Base-by-base conservation (phyloP, 2,888 invertebrate genomes). In the Tetanocera ferruginea region DNA sequence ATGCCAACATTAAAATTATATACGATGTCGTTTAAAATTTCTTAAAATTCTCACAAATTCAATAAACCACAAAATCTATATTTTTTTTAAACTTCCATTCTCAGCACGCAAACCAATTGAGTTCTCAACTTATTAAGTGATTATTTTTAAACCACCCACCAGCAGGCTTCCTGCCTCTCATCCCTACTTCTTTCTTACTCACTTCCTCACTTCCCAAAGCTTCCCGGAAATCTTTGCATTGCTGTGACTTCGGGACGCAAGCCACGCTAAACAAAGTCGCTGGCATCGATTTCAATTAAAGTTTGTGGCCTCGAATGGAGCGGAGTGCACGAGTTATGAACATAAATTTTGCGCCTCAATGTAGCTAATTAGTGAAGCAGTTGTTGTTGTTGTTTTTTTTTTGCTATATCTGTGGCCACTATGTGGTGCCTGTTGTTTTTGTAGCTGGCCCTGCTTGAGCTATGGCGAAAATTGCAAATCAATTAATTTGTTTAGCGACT, bases 301-400 rank as follows among this genome's bases (percentile, higher is more conserved):
- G 11, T 57, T 57, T 57, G 37, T 37, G 37, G 60, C 64, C 64
- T 25, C 52, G 60, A 34, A 51, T 28, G 31, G 31, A 31, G n/a
- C n/a, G 25, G 9, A 51, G 51, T 43, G 25, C 64, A 31, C 66
- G 28, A 74, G 28, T 66, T 52, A 74, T 51, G 34, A 51, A 19
- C 74, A 74, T 51, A 51, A 64, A 66, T 49, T 66, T 11, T 19
- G 28, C 64, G 34, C 28, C 64, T 31, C 14, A 43, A 72, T 72
- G 37, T 37, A 19, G 34, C 60, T 60, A 72, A 60, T 72, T 72
- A 60, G 60, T 23, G 34, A 60, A 37, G 62, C 57, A 66, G 37
- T 52, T 77, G 77, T 64, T 72, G 66, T 76, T 69, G 60, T 14
- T 66, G n/a, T 64, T 73, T 37, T 70, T 31, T 60, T 52, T 55